Evolutionary conservation across 2,113 vertebrate species (phyloP).

Genomic region (Hiodon tergisus): DNA sequence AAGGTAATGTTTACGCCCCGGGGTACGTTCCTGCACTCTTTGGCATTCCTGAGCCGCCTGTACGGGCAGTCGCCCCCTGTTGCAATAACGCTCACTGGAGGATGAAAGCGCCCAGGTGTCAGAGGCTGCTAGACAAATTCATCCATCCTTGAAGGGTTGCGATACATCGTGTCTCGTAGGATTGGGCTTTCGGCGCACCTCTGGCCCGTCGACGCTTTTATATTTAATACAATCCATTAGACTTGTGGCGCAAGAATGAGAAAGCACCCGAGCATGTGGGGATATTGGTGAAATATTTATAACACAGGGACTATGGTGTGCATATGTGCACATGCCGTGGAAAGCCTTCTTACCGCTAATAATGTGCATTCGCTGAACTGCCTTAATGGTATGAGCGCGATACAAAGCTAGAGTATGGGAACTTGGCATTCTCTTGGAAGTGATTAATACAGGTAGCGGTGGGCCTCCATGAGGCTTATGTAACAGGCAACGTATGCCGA

Average conservation of each 20-base stretch:
- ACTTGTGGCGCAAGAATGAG: neutral
- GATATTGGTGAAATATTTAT: neutral
- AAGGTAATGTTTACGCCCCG: slow-evolving; percentile 56
- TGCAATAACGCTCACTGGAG: neutral
- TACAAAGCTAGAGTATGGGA: neutral
- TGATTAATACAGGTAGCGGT: too few relatives aligned
- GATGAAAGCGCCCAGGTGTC: neutral
- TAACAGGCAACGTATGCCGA: too few relatives aligned
- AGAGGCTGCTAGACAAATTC: neutral
- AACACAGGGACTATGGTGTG: neutral
- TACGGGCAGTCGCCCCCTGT: neutral
- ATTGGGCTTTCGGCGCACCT: neutral
- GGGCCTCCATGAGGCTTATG: too few relatives aligned
- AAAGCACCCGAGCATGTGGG: neutral
- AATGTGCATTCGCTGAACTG: neutral
- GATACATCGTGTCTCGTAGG: neutral
- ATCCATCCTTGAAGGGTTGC: neutral
- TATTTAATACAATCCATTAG: neutral
- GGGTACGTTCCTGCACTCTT: neutral
- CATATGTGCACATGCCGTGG: neutral
- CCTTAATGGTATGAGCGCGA: neutral
- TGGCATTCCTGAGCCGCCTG: neutral
- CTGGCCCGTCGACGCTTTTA: neutral
- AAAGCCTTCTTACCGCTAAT: neutral
- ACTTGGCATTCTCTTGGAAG: too few relatives aligned